Evolutionary conservation across 2,888 invertebrate species (phyloP).

Genomic region (Volucella inanis): DNA sequence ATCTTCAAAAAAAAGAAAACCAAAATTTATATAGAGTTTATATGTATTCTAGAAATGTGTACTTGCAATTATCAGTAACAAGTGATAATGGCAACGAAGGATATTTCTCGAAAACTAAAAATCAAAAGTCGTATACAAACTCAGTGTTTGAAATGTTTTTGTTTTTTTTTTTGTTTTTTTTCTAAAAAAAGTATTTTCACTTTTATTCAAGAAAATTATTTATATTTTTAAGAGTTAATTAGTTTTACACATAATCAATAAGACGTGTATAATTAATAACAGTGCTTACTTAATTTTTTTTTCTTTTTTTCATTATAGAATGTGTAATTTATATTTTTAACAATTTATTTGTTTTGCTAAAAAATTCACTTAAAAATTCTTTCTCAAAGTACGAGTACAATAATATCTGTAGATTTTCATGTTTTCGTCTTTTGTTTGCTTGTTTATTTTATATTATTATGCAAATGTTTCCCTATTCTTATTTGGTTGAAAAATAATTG

Average conservation of each 20-base stretch:
- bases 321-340: neutral
- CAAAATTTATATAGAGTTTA: neutral
- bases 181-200: too few species aligned
- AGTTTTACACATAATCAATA: conserved; percentile 9
- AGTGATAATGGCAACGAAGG: conserved; percentile 60
- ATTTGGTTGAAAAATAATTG: conserved; percentile 24
- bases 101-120: conserved; percentile 16
- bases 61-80: conserved; percentile 47
- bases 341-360: too few species aligned
- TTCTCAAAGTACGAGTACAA: too few species aligned
- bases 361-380: too few species aligned
- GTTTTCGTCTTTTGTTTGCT: too few species aligned
- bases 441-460: too few species aligned
- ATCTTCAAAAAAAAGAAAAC: neutral
- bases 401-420: too few species aligned
- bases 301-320: conserved; percentile 21
- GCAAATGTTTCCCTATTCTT: too few species aligned
- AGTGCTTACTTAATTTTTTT: conserved; percentile 46
- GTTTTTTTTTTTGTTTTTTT: too few species aligned
- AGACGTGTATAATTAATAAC: conserved; percentile 60
- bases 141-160: neutral
- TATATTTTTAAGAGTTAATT: neutral
- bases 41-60: neutral
- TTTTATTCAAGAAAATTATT: neutral
- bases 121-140: conserved; percentile 2